Base-by-base conservation (phyloP, 2,888 invertebrate genomes). In the Tillus elongatus region DNA sequence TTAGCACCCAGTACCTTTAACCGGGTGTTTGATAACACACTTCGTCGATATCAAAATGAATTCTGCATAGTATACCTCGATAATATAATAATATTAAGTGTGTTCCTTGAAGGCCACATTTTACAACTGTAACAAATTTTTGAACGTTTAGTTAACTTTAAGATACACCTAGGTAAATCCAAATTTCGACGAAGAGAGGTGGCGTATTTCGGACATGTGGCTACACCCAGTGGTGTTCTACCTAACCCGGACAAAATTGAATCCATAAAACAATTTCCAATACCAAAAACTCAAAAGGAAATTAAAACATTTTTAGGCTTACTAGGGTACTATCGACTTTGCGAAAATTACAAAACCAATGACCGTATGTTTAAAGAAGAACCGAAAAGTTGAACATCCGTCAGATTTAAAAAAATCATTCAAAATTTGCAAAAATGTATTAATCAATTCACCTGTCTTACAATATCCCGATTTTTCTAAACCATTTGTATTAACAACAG, bases 401-500 rank as follows among this genome's bases (percentile, higher is more conserved):
- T n/a, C 24, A 19, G 24, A 19, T 8, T 19, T 19, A 6, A n/a
- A 8, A 19, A 19, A 19, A 19, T 19, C 24, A 19, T 19, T 19
- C n/a, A n/a, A 19, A 19, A 6, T 8, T 19, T 19, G 24, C n/a
- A 19, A 19, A 19, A 6, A 19, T 8, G 6, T n/a, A 6, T n/a
- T 19, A 6, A n/a, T 19, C 6, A 19, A 19, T n/a, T 19, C 24
- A 8, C 24, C 24, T 8, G n/a, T 52, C 12, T 35, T 50, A 13
- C 43, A 53, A 41, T 56, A 54, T 34, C 56, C 57, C 3, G 50
- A 58, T 42, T 55, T 54, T 42, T 27, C 30, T 1, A 41, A 47
- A 45, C 33, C 40, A 30, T 60, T 54, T 39, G 46, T 43, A 35
- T 36, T 55, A 11, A 56, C 52, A 4, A 61, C 52, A 10, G 60